phyloP scores from a whole-genome alignment of 2,797 vertebrate genomes.

The Sciurus vulgaris region DNA sequence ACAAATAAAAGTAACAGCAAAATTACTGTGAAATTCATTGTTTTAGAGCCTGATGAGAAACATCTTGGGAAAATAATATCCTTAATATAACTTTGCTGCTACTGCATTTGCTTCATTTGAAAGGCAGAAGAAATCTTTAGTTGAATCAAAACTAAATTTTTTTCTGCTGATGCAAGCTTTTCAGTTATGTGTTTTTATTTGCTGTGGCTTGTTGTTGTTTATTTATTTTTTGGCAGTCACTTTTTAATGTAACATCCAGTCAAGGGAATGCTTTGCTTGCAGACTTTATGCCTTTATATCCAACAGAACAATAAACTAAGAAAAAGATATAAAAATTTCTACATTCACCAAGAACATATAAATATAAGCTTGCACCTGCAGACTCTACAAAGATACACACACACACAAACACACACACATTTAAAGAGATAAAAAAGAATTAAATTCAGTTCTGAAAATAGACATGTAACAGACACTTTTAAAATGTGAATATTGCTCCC shows the following conservation, averaged over 20 bases:
- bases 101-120: constrained; percentile 41
- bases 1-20: constrained; percentile 31
- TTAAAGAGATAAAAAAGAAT: neutral
- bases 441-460: constrained; percentile 45
- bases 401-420: neutral
- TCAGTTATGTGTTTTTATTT: constrained; percentile 40
- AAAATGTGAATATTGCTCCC: neutral
- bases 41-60: neutral
- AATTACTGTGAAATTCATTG: constrained; percentile 39
- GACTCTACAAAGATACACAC: neutral
- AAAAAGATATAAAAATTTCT: constrained; percentile 77
- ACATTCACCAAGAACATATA: constrained; percentile 56
- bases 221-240: constrained; percentile 36
- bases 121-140: constrained; percentile 64
- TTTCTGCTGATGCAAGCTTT: constrained; percentile 58
- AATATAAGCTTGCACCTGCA: constrained; percentile 53
- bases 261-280: constrained; percentile 46
- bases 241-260: constrained; percentile 68
- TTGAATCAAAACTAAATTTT: constrained; percentile 65
- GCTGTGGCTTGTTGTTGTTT: constrained; percentile 34
- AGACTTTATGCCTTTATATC: constrained; percentile 49
- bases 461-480: constrained; percentile 34
- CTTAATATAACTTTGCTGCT: neutral
- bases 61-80: constrained; percentile 36
- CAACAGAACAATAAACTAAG: constrained; percentile 24